phyloP scores from a whole-genome alignment of 2,113 vertebrate genomes.

The Vireo altiloquus region DNA sequence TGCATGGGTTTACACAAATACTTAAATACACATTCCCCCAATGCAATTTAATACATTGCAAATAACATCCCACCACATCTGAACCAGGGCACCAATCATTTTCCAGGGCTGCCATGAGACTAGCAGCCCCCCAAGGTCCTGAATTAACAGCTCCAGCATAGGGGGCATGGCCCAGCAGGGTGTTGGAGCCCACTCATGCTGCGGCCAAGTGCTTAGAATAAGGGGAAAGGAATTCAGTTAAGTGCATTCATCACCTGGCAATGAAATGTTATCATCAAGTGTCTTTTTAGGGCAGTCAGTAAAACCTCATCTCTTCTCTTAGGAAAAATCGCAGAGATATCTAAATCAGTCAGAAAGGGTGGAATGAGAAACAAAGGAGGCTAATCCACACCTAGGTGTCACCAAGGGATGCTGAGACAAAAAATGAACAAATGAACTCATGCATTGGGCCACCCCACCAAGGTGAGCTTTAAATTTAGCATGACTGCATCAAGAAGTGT shows the following conservation, averaged over 20 bases:
- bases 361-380: neutral
- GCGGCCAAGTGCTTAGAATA: fast-evolving
- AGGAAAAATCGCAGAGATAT: neutral
- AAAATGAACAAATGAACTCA: fast-evolving
- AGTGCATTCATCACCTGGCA: neutral
- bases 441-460: neutral
- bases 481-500: fast-evolving
- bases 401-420: neutral
- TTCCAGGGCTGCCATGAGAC: neutral
- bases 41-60: neutral
- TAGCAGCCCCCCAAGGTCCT: neutral
- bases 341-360: neutral
- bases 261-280: neutral
- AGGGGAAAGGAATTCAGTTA: neutral
- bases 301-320: neutral
- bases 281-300: neutral
- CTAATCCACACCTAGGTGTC: neutral
- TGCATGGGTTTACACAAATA: neutral
- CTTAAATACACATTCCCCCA: neutral
- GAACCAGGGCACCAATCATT: neutral
- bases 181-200: neutral
- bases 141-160: neutral
- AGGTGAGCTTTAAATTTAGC: neutral
- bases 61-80: neutral
- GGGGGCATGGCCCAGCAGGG: neutral